phyloP scores from a whole-genome alignment of 2,113 vertebrate species.

The Centropus unirufus region DNA sequence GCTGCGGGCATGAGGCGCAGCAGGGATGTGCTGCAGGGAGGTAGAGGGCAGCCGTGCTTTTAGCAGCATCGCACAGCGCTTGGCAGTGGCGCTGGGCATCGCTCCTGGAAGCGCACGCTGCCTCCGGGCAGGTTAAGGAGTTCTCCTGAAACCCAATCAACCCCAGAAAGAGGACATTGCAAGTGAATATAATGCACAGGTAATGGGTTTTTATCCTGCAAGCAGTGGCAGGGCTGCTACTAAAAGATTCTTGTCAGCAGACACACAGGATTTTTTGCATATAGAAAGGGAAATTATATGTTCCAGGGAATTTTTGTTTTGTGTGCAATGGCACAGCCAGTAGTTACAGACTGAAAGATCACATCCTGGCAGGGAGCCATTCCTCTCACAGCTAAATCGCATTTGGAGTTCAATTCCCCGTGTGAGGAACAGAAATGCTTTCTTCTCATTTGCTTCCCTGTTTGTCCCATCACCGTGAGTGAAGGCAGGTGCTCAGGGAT shows the following conservation, averaged over 20 bases:
- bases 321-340: neutral
- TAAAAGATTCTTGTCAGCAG: neutral
- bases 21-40: neutral
- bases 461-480: neutral
- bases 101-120: fast-evolving
- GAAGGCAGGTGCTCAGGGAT: neutral
- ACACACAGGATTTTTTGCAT: neutral
- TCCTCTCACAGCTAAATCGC: neutral
- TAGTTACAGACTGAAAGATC: neutral
- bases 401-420: neutral
- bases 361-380: neutral
- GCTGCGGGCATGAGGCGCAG: neutral
- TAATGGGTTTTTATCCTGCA: neutral
- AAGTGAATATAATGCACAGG: neutral
- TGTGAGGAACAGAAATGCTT: neutral
- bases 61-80: fast-evolving
- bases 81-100: neutral
- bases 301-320: neutral
- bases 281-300: neutral
- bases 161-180: neutral
- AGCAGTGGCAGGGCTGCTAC: neutral
- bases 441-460: neutral
- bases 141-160: neutral
- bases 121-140: neutral
- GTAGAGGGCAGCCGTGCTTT: slow-evolving; percentile 35